Evolutionary conservation across 2,113 vertebrate genomes (phyloP), one percentile per base, ranked within the genome.

Genomic region (Mohoua ochrocephala): DNA sequence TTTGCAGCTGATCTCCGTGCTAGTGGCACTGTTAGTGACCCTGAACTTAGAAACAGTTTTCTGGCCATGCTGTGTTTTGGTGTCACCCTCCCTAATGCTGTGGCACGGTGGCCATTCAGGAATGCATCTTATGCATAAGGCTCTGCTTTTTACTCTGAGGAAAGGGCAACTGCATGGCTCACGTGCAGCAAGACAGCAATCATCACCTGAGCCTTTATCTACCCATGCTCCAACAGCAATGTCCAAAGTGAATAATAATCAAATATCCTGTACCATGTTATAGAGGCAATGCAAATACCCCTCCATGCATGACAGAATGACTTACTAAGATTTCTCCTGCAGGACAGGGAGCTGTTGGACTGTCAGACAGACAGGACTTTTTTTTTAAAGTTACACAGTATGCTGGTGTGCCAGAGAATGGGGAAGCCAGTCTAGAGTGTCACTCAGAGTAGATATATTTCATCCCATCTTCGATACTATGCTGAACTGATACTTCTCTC

Each of bases 11-110:
- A 35, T 17, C 37, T 44, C 17, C 0, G 3, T 19, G 27, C 28
- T 13, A 17, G 63, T 2, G 2, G 42, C 1, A 0, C 52, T 63
- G 50, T 17, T 42, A 41, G 50, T 7, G 47, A 35, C 0, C 0
- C n/a, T 35, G 54, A 24, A 16, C 16, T 65, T 28, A 35, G 31
- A 19, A 37, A 28, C 8, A 80, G 52, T 37, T 81, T 80, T 87
- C 37, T 47, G 44, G 49, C 26, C 4, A 9, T 4, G 2, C 7
- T 41, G 19, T 74, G 21, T 27, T 80, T 47, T 52, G 49, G 45
- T 31, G 27, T 35, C 5, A 3, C 42, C 59, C 13, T 57, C 6
- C 13, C 49, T 56, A n/a, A 26, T 6, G 7, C 24, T 9, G 7
- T 16, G 53, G 35, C 14, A 23, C 37, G 42, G 30, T 10, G 31